Conservation (phyloP, 35 echinoderm and acorn worm species). For the Antedon bifida region DNA sequence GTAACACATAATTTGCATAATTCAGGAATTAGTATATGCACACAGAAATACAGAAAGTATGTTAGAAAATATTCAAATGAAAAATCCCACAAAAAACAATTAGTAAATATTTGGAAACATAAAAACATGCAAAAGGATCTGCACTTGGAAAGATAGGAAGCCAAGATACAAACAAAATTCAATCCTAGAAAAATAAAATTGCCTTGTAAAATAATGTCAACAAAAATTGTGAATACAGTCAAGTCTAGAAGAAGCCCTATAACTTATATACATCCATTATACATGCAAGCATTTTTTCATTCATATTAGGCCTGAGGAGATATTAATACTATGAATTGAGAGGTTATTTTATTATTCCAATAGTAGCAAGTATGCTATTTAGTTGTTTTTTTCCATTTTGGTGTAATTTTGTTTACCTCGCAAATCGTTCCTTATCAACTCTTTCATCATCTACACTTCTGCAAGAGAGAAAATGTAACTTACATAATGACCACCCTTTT, state of each 20-base stretch:
- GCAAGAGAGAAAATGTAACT: background rate
- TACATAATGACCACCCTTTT: too few relatives aligned
- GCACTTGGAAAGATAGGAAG: background rate
- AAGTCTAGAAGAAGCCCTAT: background rate
- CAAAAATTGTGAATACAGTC: background rate
- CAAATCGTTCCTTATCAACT: background rate
- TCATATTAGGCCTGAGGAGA: background rate
- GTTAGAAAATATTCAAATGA: background rate
- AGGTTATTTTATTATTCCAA: background rate
- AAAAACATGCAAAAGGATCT: background rate
- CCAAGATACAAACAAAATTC: too few relatives aligned
- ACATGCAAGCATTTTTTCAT: background rate
- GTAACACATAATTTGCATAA: background rate
- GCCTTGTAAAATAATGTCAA: background rate
- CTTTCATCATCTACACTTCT: background rate
- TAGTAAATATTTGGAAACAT: background rate
- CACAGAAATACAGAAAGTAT: too few relatives aligned
- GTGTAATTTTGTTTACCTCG: background rate
- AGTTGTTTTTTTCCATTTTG: background rate
- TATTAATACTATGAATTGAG: background rate
- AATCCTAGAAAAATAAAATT: background rate
- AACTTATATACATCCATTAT: background rate
- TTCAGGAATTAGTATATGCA: background rate
- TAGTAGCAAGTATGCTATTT: background rate
- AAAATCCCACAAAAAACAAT: background rate